phyloP scores from a whole-genome alignment of 2,113 vertebrate species.

The Coptodon rendalli region DNA sequence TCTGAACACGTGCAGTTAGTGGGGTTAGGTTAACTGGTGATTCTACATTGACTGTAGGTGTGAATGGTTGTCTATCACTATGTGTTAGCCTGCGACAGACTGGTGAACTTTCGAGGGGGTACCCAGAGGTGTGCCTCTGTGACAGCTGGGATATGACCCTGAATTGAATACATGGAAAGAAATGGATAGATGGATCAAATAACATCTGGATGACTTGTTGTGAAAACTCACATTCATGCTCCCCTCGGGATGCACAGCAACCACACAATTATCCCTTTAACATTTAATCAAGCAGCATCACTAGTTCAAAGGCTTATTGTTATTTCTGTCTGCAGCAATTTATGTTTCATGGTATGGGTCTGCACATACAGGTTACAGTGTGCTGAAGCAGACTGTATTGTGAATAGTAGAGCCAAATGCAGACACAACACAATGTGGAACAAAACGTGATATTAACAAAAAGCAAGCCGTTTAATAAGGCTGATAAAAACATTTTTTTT shows the following conservation, averaged over 20 bases:
- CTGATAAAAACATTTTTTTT: too few species aligned
- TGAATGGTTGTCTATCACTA: background rate
- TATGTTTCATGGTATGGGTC: background rate
- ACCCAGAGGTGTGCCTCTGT: background rate
- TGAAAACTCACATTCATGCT: background rate
- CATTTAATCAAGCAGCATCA: background rate
- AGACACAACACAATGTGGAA: background rate
- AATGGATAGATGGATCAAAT: background rate
- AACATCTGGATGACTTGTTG: background rate
- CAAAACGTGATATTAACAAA: background rate
- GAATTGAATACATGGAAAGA: background rate
- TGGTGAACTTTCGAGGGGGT: background rate
- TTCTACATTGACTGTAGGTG: background rate
- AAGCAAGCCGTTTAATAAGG: too few species aligned
- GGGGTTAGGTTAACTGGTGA: background rate
- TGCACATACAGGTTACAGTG: background rate
- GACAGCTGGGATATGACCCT: background rate
- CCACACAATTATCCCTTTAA: background rate
- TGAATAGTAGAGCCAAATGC: background rate
- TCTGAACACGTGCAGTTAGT: background rate
- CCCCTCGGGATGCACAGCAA: background rate
- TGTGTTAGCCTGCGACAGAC: background rate
- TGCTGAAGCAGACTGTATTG: background rate
- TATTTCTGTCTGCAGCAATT: background rate
- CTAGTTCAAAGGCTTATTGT: background rate